Percentiles rank a stretch among this genome's conserved stretches.
phyloP scores from a whole-genome alignment of 2,113 vertebrate species.

The Acanthochromis polyacanthus region DNA sequence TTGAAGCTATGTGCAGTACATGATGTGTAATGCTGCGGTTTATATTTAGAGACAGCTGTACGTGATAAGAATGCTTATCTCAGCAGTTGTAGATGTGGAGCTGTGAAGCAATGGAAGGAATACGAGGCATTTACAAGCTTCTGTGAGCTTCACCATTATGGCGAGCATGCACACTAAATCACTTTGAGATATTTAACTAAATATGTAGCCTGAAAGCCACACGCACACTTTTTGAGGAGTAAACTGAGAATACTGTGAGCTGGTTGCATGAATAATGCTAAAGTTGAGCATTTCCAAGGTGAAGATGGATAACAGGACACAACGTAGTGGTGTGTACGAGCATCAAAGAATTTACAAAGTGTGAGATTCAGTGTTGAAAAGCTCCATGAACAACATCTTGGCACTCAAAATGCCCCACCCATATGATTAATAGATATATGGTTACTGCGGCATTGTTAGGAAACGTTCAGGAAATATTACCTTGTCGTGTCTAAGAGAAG shows the following conservation, averaged over 20 bases:
- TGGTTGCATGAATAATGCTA: too few relatives aligned
- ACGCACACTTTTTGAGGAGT: too few relatives aligned
- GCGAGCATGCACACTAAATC: too few relatives aligned
- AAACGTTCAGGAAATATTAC: conserved; percentile 71
- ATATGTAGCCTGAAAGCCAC: too few relatives aligned
- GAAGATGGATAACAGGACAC: too few relatives aligned
- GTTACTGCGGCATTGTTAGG: conserved; percentile 49
- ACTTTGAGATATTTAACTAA: too few relatives aligned
- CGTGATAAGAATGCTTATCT: conserved; percentile 80
- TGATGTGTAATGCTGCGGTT: conserved; percentile 66
- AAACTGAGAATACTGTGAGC: too few relatives aligned
- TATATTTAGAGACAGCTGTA: conserved; percentile 78
- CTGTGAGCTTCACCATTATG: too few relatives aligned
- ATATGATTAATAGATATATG: conserved; percentile 63
- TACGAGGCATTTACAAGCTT: too few relatives aligned
- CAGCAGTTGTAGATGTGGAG: conserved; percentile 66
- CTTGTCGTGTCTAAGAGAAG: conserved; percentile 59
- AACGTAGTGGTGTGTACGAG: conserved; percentile 18
- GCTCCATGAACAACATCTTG: conserved; percentile 42
- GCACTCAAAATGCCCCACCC: conserved; percentile 42
- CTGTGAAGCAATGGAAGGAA: conserved; percentile 28
- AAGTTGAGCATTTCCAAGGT: too few relatives aligned
- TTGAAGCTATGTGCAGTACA: conserved; percentile 33
- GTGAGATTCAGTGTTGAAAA: conserved; percentile 43
- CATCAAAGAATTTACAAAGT: conserved; percentile 32